These are phyloP conservation scores for Bombyx mandarina DNA, from an alignment of 1,140 invertebrate genomes.

Conservation along the genomic window DNA sequence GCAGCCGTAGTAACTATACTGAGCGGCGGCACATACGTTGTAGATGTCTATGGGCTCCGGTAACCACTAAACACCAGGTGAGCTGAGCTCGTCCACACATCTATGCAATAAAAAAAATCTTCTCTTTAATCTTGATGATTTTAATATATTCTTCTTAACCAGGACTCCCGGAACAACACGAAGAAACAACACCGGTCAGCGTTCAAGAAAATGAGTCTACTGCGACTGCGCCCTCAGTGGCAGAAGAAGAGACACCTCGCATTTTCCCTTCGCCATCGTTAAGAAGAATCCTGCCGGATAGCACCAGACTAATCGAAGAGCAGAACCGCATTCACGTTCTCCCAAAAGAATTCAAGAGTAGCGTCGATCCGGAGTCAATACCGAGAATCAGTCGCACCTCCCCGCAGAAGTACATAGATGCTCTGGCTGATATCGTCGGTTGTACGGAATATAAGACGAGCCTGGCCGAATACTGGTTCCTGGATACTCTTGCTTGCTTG, in stretches of 20 bases:
- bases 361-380: slow-evolving; percentile 41
- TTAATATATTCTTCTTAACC: neutral
- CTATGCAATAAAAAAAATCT: too few species aligned
- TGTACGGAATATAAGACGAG: slow-evolving; percentile 44
- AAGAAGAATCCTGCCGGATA: slow-evolving; percentile 35
- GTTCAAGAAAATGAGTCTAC: too few species aligned
- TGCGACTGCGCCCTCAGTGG: neutral
- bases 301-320: slow-evolving; percentile 30
- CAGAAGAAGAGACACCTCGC: slow-evolving; percentile 20
- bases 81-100: too few species aligned
- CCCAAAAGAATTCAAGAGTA: slow-evolving; percentile 38
- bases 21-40: too few species aligned
- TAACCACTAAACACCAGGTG: too few species aligned
- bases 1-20: too few species aligned
- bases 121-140: too few species aligned
- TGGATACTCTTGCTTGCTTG: slow-evolving; percentile 55
- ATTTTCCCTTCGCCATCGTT: slow-evolving; percentile 48
- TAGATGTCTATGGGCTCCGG: too few species aligned
- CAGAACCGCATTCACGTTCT: slow-evolving; percentile 46
- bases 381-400: slow-evolving; percentile 40
- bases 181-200: slow-evolving; percentile 14
- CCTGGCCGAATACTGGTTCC: slow-evolving; percentile 55
- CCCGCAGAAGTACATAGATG: slow-evolving; percentile 44
- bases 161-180: slow-evolving; percentile 16
- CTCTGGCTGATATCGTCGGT: slow-evolving; percentile 38